Conservation (phyloP, 2,113 vertebrate genomes). For the Indicator indicator region DNA sequence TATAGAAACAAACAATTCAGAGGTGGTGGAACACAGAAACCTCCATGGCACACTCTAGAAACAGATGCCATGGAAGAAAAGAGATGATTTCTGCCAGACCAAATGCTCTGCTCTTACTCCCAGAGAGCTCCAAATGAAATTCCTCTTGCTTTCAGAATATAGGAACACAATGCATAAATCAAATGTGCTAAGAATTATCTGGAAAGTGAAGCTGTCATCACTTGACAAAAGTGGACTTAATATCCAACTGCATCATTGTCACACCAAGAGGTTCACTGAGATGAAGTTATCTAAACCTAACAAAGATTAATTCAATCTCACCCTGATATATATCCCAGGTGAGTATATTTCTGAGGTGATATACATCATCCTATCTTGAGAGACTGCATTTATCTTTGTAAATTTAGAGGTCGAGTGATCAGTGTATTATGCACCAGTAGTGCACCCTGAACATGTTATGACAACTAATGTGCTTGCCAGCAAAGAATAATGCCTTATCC, state of each 20-base stretch:
- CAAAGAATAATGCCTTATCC: neutral
- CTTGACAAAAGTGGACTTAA: neutral
- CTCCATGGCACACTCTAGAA: neutral
- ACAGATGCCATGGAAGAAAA: neutral
- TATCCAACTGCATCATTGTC: neutral
- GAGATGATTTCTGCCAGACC: neutral
- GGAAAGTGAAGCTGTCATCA: neutral
- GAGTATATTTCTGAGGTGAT: neutral
- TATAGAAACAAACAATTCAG: neutral
- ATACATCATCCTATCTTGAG: neutral
- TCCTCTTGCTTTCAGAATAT: neutral
- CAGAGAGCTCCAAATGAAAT: neutral
- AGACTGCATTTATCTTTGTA: neutral
- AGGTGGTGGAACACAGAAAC: neutral
- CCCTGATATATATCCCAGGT: neutral
- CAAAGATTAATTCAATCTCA: constrained; percentile 3
- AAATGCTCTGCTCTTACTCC: neutral
- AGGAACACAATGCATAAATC: neutral
- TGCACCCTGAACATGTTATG: neutral
- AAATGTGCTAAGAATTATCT: neutral
- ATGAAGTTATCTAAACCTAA: constrained; percentile 7
- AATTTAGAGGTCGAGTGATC: constrained; percentile 28
- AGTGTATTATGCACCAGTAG: neutral
- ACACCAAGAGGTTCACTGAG: neutral
- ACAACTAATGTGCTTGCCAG: neutral